Conservation (phyloP, 2,113 vertebrate genomes). For the Dryoscopus gambensis region DNA sequence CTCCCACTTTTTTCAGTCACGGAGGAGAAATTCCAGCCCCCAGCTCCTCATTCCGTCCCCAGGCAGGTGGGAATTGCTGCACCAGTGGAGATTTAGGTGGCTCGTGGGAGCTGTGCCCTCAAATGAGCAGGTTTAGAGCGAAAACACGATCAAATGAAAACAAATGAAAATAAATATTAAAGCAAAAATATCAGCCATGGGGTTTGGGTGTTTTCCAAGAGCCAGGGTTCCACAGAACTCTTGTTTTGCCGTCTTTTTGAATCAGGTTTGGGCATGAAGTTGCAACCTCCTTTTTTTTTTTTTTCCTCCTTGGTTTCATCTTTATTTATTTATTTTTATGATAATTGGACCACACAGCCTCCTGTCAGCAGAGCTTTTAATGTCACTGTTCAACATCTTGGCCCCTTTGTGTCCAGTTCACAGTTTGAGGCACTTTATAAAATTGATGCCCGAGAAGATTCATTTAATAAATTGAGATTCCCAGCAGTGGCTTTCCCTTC, state of each 20-base stretch:
- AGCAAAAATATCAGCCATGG: conserved; percentile 28
- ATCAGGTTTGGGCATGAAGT: conserved; percentile 54
- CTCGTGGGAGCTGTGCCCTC: background rate
- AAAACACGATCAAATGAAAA: conserved; percentile 28
- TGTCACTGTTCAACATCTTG: conserved; percentile 23
- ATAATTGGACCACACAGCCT: conserved; percentile 53
- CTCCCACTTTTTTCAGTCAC: background rate
- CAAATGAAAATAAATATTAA: background rate
- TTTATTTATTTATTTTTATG: background rate
- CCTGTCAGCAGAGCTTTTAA: conserved; percentile 41
- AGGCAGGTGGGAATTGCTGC: background rate
- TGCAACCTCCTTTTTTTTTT: background rate
- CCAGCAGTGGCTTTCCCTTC: conserved; percentile 29
- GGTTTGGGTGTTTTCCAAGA: conserved; percentile 17
- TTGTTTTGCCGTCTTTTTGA: background rate
- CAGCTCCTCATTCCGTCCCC: background rate
- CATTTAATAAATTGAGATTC: conserved; percentile 57
- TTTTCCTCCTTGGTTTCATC: background rate
- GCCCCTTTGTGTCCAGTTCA: background rate
- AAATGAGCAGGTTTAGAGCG: background rate
- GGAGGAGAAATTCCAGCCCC: background rate
- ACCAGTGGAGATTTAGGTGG: background rate
- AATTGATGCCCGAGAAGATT: conserved; percentile 24
- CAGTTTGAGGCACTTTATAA: conserved; percentile 15
- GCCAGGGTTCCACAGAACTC: background rate